Percentiles rank a stretch among this genome's conserved stretches.
Evolutionary conservation across 2,888 invertebrate species (phyloP).

Genomic region (Halictus quadricinctus): DNA sequence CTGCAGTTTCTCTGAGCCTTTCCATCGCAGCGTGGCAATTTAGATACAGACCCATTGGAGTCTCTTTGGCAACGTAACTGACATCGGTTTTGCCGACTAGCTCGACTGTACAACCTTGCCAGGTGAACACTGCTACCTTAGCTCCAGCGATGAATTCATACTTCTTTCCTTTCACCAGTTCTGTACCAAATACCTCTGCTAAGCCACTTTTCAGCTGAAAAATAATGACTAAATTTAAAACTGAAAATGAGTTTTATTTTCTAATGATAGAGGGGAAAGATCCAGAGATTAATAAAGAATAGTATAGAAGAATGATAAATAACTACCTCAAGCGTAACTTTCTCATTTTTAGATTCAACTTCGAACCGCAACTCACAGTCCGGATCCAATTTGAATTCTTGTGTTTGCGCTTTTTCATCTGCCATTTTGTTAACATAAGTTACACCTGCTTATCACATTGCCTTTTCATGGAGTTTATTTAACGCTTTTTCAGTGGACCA

Average conservation of each 20-base stretch:
- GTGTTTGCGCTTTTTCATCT: slow-evolving; percentile 79
- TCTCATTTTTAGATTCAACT: slow-evolving; percentile 93
- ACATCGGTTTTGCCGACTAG: slow-evolving; percentile 95
- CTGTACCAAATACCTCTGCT: slow-evolving; percentile 98
- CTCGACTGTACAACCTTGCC: slow-evolving; percentile 96
- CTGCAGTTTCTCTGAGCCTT: slow-evolving; percentile 92
- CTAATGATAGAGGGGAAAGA: not conserved
- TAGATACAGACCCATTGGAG: slow-evolving; percentile 97
- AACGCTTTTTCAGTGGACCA: not conserved
- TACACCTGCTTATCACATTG: slow-evolving; percentile 10
- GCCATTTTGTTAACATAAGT: slow-evolving; percentile 67
- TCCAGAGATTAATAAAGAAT: not conserved
- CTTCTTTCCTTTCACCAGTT: slow-evolving; percentile 95
- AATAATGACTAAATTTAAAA: not conserved
- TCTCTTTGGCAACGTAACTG: slow-evolving; percentile 97
- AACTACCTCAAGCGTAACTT: slow-evolving; percentile 89
- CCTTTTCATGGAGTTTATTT: not conserved
- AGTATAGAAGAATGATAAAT: not conserved
- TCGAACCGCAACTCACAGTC: slow-evolving; percentile 97
- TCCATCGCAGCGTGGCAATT: slow-evolving; percentile 98
- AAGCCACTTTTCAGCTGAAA: slow-evolving; percentile 91
- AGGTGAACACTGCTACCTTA: slow-evolving; percentile 97
- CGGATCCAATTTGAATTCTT: slow-evolving; percentile 92
- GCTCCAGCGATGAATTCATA: slow-evolving; percentile 95
- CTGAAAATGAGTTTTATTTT: not conserved